Conservation (phyloP, 2,797 vertebrate species). For the Enoplosus armatus region DNA sequence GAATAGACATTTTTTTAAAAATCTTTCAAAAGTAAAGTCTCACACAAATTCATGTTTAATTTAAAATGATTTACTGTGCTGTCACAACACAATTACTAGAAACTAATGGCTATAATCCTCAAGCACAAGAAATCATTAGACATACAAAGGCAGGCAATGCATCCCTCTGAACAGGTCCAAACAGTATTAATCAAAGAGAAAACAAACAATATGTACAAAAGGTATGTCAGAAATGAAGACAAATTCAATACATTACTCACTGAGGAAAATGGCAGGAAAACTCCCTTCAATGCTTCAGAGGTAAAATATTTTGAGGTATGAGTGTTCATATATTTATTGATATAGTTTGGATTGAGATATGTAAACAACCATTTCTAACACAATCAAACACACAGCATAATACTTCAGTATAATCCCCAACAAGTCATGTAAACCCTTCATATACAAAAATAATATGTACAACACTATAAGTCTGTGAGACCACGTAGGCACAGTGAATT, state of each 20-base stretch:
- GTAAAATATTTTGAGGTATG: conserved; percentile 82
- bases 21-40: conserved; percentile 15
- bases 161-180: conserved; percentile 27
- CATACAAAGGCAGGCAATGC: conserved; percentile 30
- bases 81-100: conserved; percentile 37
- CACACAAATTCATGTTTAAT: conserved; percentile 36
- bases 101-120: conserved; percentile 61
- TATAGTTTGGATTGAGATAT: conserved; percentile 63
- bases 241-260: conserved; percentile 45
- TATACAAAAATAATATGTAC: conserved; percentile 60
- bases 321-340: conserved; percentile 69
- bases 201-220: conserved; percentile 49
- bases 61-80: conserved; percentile 45
- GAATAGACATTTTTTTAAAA: conserved; percentile 1
- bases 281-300: conserved; percentile 74
- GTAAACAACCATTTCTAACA: conserved; percentile 67
- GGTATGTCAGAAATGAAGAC: conserved; percentile 21
- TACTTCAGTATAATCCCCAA: conserved; percentile 32
- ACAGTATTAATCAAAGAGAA: conserved; percentile 31
- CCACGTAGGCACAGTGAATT: conserved; percentile 49
- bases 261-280: conserved; percentile 56
- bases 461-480: conserved; percentile 40
- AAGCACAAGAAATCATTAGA: conserved; percentile 42
- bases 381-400: conserved; percentile 36
- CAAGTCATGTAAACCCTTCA: conserved; percentile 40